Evolutionary conservation across 2,797 vertebrate genomes (phyloP), one percentile per base, ranked within the genome.

Genomic region (Anniella stebbinsi): DNA sequence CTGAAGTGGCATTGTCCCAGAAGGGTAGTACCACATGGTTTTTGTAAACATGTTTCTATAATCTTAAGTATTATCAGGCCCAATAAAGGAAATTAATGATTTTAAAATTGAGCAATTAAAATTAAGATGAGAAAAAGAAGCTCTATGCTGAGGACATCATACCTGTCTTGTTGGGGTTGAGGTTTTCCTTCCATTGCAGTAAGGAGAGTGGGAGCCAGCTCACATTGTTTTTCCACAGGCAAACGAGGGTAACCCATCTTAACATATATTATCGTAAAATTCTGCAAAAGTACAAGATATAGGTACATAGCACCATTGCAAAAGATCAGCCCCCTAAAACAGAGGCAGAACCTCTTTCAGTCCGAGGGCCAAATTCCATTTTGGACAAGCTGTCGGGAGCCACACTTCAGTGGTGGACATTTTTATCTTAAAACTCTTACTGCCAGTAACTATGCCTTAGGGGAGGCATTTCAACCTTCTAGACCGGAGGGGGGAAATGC

Each of bases 191-290:
- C 99, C 99, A 99, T 99, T 88, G 99, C 99, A 88, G 99, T 99
- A 80, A 99, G 98, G 51, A 99, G 98, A 33, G 98, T 99, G 1
- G 99, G 99, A 84, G 99, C 99, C 93, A 99, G 96, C 94, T 99
- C 99, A 94, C 99, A 99, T 23, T 99, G 99, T 94, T 99, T 99
- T 84, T 98, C 98, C 92, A 99, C 98, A 88, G 99, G 98, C 33
- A 99, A 96, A 80, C 99, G 98, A 77, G 99, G 99, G 94, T 98
- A 99, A 48, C 99, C 99, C 98, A 99, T 99, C 97, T 99, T 99
- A 93, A 99, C 99, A 95, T 99, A 99, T 96, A 99, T 99, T 95
- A 99, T 99, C 85, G 99, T 99, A 95, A 99, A 99, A 97, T 99
- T 99, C 99, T 99, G 92, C 89, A 75, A 69, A 67, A 89, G 67